Percentiles rank a stretch among this genome's conserved stretches.
phyloP scores from a whole-genome alignment of 1,140 invertebrate genomes.

The Brachionus koreanus region DNA sequence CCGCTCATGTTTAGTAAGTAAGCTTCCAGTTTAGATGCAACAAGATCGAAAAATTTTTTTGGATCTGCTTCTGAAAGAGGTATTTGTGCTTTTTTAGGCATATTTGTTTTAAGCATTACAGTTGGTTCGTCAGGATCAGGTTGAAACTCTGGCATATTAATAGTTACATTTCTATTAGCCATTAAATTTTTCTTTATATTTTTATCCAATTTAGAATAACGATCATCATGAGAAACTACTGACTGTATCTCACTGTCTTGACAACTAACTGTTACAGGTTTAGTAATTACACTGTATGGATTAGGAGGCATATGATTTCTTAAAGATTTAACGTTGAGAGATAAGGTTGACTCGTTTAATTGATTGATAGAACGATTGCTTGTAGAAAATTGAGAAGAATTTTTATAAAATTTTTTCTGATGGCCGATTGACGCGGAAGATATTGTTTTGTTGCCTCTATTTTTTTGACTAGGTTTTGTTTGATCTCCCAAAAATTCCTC shows the following conservation, averaged over 20 bases:
- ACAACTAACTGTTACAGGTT: constrained; percentile 8
- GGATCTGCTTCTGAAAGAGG: constrained; percentile 18
- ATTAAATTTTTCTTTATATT: constrained; percentile 7
- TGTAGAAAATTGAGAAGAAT: neutral
- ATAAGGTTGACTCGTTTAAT: neutral
- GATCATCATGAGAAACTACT: neutral
- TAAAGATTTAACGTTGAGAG: neutral
- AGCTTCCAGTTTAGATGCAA: neutral
- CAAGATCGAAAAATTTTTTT: constrained; percentile 16
- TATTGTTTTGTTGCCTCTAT: neutral
- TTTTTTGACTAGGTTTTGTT: neutral
- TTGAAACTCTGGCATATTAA: constrained; percentile 12
- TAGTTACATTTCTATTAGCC: neutral
- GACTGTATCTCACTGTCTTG: constrained; percentile 27
- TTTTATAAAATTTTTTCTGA: neutral
- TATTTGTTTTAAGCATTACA: neutral
- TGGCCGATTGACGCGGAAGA: neutral
- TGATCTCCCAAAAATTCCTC: neutral
- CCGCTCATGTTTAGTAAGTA: neutral
- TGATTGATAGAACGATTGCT: neutral
- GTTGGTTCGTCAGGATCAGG: neutral
- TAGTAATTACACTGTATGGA: neutral
- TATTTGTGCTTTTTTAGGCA: neutral
- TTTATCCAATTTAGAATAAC: constrained; percentile 11
- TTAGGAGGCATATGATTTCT: neutral